A percentile compares a stretch with the other conserved stretches of the same genome.
phyloP scores from a whole-genome alignment of 2,797 vertebrate genomes.

The Argentina silus region DNA sequence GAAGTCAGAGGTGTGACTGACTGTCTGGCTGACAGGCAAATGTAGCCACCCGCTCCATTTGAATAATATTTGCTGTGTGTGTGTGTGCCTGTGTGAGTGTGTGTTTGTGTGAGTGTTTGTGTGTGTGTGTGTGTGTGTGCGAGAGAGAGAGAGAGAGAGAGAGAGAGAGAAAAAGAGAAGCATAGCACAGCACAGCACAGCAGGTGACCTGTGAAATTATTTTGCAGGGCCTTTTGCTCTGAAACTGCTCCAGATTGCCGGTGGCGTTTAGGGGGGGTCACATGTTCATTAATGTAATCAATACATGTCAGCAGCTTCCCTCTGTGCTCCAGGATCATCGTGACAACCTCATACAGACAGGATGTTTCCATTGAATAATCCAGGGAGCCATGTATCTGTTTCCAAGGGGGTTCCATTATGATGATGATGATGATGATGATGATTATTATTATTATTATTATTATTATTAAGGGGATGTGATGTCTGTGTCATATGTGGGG shows the following conservation, averaged over 20 bases:
- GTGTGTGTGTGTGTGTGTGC: too few relatives aligned
- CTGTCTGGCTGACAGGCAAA: constrained; percentile 23
- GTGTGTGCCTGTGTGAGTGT: too few relatives aligned
- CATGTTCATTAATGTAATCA: background rate
- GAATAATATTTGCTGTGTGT: too few relatives aligned
- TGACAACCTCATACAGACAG: background rate
- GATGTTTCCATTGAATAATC: background rate
- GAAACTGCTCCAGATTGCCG: background rate
- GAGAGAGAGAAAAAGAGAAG: too few relatives aligned
- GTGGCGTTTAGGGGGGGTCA: background rate
- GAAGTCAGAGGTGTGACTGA: constrained; percentile 12
- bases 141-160: background rate
- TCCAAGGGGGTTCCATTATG: too few relatives aligned
- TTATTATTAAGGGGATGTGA: too few relatives aligned
- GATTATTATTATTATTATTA: too few relatives aligned
- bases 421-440: too few relatives aligned
- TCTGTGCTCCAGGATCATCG: background rate
- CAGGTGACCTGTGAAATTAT: constrained; percentile 30
- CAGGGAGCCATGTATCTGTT: too few relatives aligned
- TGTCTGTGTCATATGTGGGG: too few relatives aligned
- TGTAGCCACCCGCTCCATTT: constrained; percentile 10
- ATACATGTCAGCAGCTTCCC: constrained; percentile 6
- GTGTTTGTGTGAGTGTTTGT: too few relatives aligned
- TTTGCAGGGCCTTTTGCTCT: constrained; percentile 11
- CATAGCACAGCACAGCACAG: too few relatives aligned